Base-by-base conservation (phyloP, 2,888 invertebrate species). In the Temnothorax ravouxi region DNA sequence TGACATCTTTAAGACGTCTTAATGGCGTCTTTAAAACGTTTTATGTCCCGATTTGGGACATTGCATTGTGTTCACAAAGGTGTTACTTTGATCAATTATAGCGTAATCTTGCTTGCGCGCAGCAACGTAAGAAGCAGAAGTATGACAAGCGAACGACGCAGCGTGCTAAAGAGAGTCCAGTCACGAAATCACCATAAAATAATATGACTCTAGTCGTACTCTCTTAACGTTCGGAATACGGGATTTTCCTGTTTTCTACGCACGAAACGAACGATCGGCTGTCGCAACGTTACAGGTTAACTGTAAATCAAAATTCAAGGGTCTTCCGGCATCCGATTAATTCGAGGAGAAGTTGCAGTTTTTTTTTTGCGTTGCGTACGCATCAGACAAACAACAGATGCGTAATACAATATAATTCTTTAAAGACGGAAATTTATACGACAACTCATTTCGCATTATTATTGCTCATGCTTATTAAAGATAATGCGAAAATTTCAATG, bases 181-280 rank as follows among this genome's bases (percentile, higher is more conserved):
- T 84, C 88, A 88, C 88, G 86, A 75, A 85, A 86, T 62, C 72
- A 80, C 86, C 88, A 88, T 91, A 88, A 91, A 88, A 91, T 89
- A 88, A 90, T 90, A 91, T 88, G 85, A 83, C 80, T 86, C 84
- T 87, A 85, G 84, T 71, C 74, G 29, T 21, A 76, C 47, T 29
- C 18, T 34, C 8, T 72, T 76, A 85, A 83, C 67, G 86, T 64
- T 38, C 54, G 54, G 88, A 91, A 91, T 91, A 88, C 91, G 61
- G 79, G 72, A 90, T 83, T 85, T 59, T 71, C 56, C 67, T 69
- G 84, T 74, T 75, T 54, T 50, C 62, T 62, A 83, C 56, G 80
- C 76, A 67, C 62, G 54, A 80, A 85, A 29, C 67, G 64, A 69
- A 38, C 74, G 61, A 2, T 59, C 56, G 29, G 54, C 21, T 62